Percentiles rank a stretch among this genome's conserved stretches.
These are phyloP conservation scores for Oscheius sp. DNA, from an alignment of 2,888 invertebrate genomes.

Conservation along the genomic window DNA sequence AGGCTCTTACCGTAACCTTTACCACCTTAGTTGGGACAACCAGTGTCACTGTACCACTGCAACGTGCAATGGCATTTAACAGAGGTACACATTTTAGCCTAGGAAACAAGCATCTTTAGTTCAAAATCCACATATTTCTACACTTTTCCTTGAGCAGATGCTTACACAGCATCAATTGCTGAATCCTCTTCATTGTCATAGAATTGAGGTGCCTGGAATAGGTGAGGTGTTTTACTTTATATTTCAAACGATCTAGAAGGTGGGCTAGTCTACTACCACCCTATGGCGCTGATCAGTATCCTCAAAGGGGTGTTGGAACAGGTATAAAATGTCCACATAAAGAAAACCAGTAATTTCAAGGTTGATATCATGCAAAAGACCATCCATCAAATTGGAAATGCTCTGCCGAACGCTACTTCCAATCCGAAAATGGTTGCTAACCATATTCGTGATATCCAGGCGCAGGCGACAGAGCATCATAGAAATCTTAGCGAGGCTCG, in stretches of 20 bases:
- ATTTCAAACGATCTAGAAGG: not conserved
- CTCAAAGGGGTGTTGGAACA: not conserved
- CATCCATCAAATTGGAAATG: not conserved
- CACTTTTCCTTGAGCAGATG: not conserved
- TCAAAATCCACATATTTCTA: not conserved
- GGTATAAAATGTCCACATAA: not conserved
- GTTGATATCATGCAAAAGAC: not conserved
- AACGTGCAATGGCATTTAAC: not conserved
- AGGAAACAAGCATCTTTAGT: not conserved
- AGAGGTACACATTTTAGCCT: not conserved
- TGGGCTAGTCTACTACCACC: constrained; percentile 11
- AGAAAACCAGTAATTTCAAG: not conserved
- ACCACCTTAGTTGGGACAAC: not conserved
- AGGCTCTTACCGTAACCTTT: not conserved
- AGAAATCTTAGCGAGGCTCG: not conserved
- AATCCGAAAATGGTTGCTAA: not conserved
- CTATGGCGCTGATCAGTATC: not conserved
- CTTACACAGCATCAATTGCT: not conserved
- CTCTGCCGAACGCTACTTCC: not conserved
- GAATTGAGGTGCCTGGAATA: not conserved
- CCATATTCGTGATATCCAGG: not conserved
- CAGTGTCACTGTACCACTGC: not conserved
- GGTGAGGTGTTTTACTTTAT: not conserved
- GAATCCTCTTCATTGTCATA: not conserved
- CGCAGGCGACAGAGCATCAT: not conserved